A percentile compares a stretch with the other conserved stretches of the same genome.
These are phyloP conservation scores for Diarsia dahlii DNA, from an alignment of 2,888 invertebrate genomes.

Conservation along the genomic window DNA sequence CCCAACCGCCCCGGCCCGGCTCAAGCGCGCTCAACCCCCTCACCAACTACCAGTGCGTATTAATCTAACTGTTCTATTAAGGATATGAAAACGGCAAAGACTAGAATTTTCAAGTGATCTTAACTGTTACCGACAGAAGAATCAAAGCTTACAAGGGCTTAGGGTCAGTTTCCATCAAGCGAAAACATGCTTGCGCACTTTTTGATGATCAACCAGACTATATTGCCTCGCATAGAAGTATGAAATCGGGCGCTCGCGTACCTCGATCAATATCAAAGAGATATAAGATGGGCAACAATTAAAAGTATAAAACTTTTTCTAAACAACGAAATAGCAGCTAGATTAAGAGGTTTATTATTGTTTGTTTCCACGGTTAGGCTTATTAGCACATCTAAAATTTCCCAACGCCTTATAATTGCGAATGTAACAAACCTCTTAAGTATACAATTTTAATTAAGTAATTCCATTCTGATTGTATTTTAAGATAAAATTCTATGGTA, in stretches of 20 bases:
- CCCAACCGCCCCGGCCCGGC: constrained; percentile 87
- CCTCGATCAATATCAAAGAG: not conserved
- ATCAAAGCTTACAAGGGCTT: no score
- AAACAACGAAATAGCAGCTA: not conserved
- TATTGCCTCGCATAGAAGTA: no score
- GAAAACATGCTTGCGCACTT: no score
- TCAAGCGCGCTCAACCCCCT: constrained; percentile 86
- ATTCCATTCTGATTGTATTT: constrained; percentile 43
- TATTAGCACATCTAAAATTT: constrained; percentile 41
- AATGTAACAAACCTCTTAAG: constrained; percentile 30
- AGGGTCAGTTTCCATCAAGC: no score
- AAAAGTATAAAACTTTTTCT: not conserved
- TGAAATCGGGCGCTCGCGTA: no score
- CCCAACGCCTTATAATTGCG: constrained; percentile 44
- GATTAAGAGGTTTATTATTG: not conserved
- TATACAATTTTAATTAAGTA: constrained; percentile 44
- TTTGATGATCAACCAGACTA: no score
- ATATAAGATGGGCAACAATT: not conserved
- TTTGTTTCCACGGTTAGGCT: constrained; percentile 22
- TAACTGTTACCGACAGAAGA: no score
- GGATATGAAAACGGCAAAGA: no score
- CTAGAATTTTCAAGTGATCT: no score
- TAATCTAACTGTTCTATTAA: not conserved
- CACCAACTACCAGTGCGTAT: constrained; percentile 85
- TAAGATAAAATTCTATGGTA: constrained; percentile 38